phyloP scores from a whole-genome alignment of 2,888 invertebrate genomes.

The Caenorhabditis drosophilae region DNA sequence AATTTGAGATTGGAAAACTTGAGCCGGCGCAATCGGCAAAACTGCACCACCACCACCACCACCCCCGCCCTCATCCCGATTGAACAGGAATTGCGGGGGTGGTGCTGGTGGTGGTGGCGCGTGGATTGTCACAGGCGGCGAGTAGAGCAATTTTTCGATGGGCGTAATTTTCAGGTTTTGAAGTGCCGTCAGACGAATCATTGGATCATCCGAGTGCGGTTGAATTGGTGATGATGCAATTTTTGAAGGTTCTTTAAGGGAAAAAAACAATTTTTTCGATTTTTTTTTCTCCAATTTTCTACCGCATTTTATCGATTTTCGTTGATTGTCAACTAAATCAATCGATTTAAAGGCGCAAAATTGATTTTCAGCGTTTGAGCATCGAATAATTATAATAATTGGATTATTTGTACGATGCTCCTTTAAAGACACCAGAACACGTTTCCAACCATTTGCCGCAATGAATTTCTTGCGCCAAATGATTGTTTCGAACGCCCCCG shows the following conservation, averaged over 20 bases:
- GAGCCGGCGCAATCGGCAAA: slow-evolving; percentile 22
- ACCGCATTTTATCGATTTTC: slow-evolving; percentile 16
- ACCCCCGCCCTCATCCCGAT: slow-evolving; percentile 8
- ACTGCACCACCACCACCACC: neutral
- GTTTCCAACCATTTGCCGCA: too few species aligned
- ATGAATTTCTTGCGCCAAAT: slow-evolving; percentile 16
- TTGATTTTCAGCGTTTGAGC: slow-evolving; percentile 6
- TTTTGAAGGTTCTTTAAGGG: neutral
- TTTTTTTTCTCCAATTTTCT: neutral
- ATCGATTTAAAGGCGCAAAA: slow-evolving; percentile 24
- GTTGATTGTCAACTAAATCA: slow-evolving; percentile 19
- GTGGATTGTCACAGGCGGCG: slow-evolving; percentile 28
- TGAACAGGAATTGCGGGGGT: slow-evolving; percentile 11
- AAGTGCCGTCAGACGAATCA: slow-evolving; percentile 22
- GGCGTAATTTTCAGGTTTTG: slow-evolving; percentile 33
- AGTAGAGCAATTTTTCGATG: slow-evolving; percentile 22
- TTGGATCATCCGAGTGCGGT: slow-evolving; percentile 11
- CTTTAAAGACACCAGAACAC: too few species aligned
- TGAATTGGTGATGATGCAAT: slow-evolving; percentile 10
- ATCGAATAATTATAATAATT: slow-evolving; percentile 9
- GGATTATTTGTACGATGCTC: slow-evolving; percentile 6
- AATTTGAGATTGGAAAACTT: slow-evolving; percentile 1
- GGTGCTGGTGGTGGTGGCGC: slow-evolving; percentile 3
- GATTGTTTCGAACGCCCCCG: too few species aligned
- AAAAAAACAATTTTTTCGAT: neutral